phyloP scores from a whole-genome alignment of 2,888 invertebrate genomes.

The Idaea aversata region DNA sequence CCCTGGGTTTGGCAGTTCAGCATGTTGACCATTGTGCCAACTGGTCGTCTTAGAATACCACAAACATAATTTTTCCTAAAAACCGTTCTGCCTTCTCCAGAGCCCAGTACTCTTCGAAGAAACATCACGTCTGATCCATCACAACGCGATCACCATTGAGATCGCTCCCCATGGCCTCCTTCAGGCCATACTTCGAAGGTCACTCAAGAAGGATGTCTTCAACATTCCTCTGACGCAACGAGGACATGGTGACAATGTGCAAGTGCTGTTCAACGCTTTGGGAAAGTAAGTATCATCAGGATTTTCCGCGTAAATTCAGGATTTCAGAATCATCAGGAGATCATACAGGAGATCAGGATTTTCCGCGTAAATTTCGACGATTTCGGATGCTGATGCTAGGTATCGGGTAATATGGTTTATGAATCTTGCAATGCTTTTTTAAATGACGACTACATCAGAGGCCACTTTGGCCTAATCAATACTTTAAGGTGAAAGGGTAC shows the following conservation, averaged over 20 bases:
- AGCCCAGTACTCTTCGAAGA: conserved; percentile 90
- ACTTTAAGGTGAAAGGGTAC: too few relatives aligned
- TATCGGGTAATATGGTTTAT: too few relatives aligned
- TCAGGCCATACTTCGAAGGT: conserved; percentile 91
- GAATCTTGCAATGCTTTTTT: too few relatives aligned
- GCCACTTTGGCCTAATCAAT: too few relatives aligned
- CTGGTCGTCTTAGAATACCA: too few relatives aligned
- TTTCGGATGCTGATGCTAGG: too few relatives aligned
- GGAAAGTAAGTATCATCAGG: conserved; percentile 80
- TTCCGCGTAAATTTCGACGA: background rate
- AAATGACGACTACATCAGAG: too few relatives aligned
- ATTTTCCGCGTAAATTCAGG: background rate
- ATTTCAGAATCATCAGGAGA: background rate
- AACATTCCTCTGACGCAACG: conserved; percentile 89
- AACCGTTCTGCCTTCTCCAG: conserved; percentile 29
- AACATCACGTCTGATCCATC: conserved; percentile 87
- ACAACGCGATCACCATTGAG: conserved; percentile 91
- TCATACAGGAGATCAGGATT: background rate
- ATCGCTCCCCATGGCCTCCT: conserved; percentile 94
- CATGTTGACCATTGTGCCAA: too few relatives aligned
- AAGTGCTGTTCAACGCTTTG: conserved; percentile 81
- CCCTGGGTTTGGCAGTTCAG: too few relatives aligned
- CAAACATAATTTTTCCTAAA: background rate
- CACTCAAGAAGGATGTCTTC: conserved; percentile 84
- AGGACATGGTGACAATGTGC: conserved; percentile 83